Evolutionary conservation across 2,888 invertebrate species (phyloP).

Genomic region (Pterostichus niger): DNA sequence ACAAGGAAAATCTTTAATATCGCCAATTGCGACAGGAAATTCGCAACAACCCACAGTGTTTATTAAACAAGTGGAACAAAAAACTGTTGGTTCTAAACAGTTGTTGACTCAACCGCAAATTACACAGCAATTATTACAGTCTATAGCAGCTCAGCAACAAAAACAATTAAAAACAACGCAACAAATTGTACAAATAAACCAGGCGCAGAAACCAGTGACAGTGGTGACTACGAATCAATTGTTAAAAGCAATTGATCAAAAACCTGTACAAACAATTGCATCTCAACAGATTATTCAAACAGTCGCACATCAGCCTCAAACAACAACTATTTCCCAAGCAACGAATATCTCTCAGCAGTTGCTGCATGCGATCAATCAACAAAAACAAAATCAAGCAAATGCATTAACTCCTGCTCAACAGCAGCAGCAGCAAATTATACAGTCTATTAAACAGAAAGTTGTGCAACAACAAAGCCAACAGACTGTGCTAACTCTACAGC

Average conservation of each 20-base stretch:
- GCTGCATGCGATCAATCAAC: constrained; percentile 72
- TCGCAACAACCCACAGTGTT: constrained; percentile 70
- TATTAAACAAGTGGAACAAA: constrained; percentile 70
- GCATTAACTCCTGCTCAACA: constrained; percentile 76
- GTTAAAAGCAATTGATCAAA: constrained; percentile 73
- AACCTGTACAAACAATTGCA: constrained; percentile 69
- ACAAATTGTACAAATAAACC: constrained; percentile 72
- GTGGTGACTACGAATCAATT: constrained; percentile 72
- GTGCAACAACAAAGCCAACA: constrained; percentile 70
- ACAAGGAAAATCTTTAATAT: constrained; percentile 77
- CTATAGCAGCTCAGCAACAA: constrained; percentile 72
- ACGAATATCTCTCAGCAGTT: constrained; percentile 74
- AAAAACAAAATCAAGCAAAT: constrained; percentile 73
- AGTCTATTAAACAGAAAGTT: constrained; percentile 76
- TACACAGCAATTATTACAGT: constrained; percentile 74
- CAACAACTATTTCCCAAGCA: constrained; percentile 75
- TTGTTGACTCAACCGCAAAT: constrained; percentile 71
- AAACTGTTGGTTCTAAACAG: constrained; percentile 71
- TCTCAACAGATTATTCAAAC: constrained; percentile 69
- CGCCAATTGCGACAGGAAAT: constrained; percentile 75
- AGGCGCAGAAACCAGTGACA: constrained; percentile 71
- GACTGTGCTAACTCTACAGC: constrained; percentile 71
- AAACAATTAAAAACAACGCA: constrained; percentile 70
- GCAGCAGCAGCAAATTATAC: constrained; percentile 77
- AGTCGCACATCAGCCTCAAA: constrained; percentile 73